Conservation (phyloP, 2,113 vertebrate species). For the Gallinago media region DNA sequence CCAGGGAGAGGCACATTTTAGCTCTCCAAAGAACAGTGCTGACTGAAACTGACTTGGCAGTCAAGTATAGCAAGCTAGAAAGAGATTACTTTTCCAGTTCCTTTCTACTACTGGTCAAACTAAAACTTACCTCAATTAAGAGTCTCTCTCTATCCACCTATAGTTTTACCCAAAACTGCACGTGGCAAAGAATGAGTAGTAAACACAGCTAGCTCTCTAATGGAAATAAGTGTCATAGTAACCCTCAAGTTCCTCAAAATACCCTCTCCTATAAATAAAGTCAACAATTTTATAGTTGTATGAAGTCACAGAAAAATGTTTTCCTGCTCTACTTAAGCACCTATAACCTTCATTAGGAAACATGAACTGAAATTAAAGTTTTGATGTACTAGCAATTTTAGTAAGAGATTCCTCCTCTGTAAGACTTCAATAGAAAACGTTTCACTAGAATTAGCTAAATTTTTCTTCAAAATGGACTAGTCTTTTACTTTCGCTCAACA, state of each 20-base stretch:
- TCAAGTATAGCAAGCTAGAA: neutral
- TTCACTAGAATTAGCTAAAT: neutral
- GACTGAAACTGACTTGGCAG: neutral
- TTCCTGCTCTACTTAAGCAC: neutral
- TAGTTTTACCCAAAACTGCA: neutral
- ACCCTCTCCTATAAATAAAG: neutral
- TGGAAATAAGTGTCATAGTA: neutral
- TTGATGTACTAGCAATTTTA: neutral
- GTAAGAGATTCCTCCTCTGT: neutral
- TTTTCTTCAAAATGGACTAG: neutral
- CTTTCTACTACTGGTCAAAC: neutral
- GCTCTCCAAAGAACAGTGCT: neutral
- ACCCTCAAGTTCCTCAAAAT: neutral
- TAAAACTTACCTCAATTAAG: neutral
- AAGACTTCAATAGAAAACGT: neutral
- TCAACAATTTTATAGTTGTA: neutral
- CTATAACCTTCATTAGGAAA: neutral
- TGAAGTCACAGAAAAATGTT: neutral
- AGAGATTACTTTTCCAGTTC: neutral
- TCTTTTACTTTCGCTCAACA: neutral
- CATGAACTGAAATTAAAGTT: neutral
- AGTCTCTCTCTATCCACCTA: neutral
- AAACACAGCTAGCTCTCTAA: neutral
- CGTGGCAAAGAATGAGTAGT: neutral
- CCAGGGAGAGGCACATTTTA: neutral